phyloP scores from a whole-genome alignment of 2,797 vertebrate species.

The Parauchenoglanis punctatus region DNA sequence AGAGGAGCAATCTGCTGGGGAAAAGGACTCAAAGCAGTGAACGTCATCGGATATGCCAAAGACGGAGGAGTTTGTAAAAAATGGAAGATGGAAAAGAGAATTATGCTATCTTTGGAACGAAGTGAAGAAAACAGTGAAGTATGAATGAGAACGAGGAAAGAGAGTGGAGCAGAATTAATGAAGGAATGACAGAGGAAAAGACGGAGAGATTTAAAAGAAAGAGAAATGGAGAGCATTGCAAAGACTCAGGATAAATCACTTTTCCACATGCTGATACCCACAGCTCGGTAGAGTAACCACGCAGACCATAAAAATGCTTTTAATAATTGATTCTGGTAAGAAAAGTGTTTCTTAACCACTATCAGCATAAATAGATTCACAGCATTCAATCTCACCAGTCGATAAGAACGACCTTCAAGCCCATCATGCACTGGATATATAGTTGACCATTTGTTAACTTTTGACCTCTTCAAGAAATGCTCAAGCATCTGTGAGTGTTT shows the following conservation, averaged over 20 bases:
- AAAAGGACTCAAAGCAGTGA: neutral
- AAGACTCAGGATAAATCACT: slow-evolving; percentile 33
- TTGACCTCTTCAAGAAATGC: neutral
- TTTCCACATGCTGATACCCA: neutral
- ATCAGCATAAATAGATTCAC: neutral
- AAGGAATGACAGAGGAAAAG: slow-evolving; percentile 34
- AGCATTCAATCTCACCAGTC: neutral
- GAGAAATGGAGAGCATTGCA: neutral
- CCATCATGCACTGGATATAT: neutral
- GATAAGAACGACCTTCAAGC: neutral
- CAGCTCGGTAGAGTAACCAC: slow-evolving; percentile 18
- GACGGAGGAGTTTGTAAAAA: neutral
- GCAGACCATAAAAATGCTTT: slow-evolving; percentile 36
- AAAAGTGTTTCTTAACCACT: slow-evolving; percentile 34
- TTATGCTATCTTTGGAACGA: neutral
- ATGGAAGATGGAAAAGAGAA: neutral
- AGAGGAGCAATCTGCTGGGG: neutral
- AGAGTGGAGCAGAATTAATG: neutral
- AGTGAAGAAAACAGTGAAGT: neutral
- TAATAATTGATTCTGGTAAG: slow-evolving; percentile 46
- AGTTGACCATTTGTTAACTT: neutral
- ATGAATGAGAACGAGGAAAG: slow-evolving; percentile 21
- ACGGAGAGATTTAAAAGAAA: slow-evolving; percentile 10
- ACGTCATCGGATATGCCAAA: neutral
- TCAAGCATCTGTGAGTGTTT: neutral